Percentiles rank a stretch among this genome's conserved stretches.
These are phyloP conservation scores for Toxonevra muliebris DNA, from an alignment of 2,888 invertebrate genomes.

Conservation along the genomic window DNA sequence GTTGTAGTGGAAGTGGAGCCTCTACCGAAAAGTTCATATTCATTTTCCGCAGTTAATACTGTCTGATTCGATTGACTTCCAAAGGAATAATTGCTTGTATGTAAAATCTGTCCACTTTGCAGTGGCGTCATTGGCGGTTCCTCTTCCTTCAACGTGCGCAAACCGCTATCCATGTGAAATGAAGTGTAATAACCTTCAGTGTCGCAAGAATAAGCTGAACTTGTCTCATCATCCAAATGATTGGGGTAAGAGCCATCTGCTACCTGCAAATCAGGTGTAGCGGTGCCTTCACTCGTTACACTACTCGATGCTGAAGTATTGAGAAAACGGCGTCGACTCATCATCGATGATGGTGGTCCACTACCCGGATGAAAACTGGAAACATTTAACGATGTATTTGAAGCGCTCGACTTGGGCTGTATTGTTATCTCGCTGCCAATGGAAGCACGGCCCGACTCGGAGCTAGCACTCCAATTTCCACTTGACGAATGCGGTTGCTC, in stretches of 20 bases:
- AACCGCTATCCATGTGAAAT: constrained; percentile 94
- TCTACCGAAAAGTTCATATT: constrained; percentile 90
- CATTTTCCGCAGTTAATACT: constrained; percentile 80
- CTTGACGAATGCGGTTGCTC: constrained; percentile 90
- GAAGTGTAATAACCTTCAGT: constrained; percentile 98
- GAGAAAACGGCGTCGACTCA: constrained; percentile 73
- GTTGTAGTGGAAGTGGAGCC: constrained; percentile 91
- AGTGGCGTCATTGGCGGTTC: constrained; percentile 72
- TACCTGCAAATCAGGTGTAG: constrained; percentile 81
- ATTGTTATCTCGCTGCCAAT: constrained; percentile 84
- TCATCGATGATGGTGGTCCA: constrained; percentile 75
- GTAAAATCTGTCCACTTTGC: constrained; percentile 73
- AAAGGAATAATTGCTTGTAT: constrained; percentile 72
- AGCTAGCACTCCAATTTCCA: constrained; percentile 95
- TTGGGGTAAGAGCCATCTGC: constrained; percentile 68
- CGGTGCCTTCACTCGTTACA: constrained; percentile 84
- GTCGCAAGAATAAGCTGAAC: constrained; percentile 93
- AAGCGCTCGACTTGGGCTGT: constrained; percentile 76
- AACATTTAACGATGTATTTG: constrained; percentile 76
- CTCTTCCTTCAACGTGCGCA: constrained; percentile 85
- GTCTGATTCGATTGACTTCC: constrained; percentile 77
- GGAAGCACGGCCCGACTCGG: constrained; percentile 86
- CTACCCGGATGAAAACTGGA: constrained; percentile 63
- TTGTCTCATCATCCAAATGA: constrained; percentile 83
- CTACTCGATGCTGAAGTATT: constrained; percentile 84